Base-by-base conservation (phyloP, 35 echinoderm and acorn worm genomes). In the Eucidaris tribuloides region DNA sequence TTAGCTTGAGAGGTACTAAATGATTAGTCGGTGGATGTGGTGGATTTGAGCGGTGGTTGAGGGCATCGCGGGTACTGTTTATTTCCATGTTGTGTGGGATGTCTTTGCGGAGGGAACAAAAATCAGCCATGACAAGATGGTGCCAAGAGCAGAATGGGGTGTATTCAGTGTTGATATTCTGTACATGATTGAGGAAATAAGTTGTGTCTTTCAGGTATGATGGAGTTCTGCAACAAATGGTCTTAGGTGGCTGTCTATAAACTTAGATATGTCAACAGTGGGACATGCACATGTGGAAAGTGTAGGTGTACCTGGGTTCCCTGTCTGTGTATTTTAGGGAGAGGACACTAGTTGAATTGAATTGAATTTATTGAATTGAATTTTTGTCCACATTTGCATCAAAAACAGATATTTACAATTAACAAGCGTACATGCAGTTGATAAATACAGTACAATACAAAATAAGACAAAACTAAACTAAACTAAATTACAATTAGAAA, bases 171-270 rank as follows among this genome's bases (percentile, higher is more conserved):
- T 83, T 65, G 13, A 83, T 13, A 20, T 63, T 5, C 7, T 44
- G 6, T 38, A 83, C 46, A 35, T 62, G 38, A 28, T 68, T 63
- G 17, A 83, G 7, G 60, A 83, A 83, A 39, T 68, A 29, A 19
- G 81, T 83, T 1, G 61, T 83, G 40, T 83, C 81, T 3, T 66
- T 22, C 4, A 83, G 38, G 40, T 83, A 83, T 7, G 81, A 83
- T 9, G 81, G 24, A 58, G 56, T 38, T 40, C 3, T 35, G 24
- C 1, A 19, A 58, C 81, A 3, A 83, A 28, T 22, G 58, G 81
- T 5, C 81, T 56, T 13, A 83, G 38, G 81, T 83, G 81, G 46
- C 29, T 2, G 41, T 83, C 58, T 4, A 66, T 43, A 34, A 65
- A 68, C 11, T 39, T 64, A 3, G 81, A 66, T 19, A 83, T 83